Conservation (phyloP, 2,113 vertebrate species). For the Hemicordylus capensis region DNA sequence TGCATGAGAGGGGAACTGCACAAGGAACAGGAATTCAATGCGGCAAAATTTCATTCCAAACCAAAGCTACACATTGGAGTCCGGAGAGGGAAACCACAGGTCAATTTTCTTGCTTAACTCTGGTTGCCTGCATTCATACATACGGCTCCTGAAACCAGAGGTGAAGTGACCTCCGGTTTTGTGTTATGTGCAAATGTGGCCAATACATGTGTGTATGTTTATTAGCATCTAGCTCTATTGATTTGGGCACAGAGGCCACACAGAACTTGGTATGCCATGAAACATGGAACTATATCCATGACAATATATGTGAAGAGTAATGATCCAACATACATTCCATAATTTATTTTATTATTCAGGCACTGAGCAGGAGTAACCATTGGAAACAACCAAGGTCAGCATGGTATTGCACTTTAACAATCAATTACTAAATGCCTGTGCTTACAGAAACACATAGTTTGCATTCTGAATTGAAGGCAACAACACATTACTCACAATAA, state of each 20-base stretch:
- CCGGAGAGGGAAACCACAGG: too few species aligned
- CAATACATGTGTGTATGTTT: too few species aligned
- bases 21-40: too few species aligned
- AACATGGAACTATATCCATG: background rate
- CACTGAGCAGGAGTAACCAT: fast-evolving
- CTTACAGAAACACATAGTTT: fast-evolving
- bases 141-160: too few species aligned
- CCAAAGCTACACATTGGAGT: too few species aligned
- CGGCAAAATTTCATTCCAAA: too few species aligned
- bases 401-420: constrained; percentile 4
- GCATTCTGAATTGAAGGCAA: background rate
- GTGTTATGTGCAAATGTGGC: too few species aligned
- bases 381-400: background rate
- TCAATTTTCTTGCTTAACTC: too few species aligned
- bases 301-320: background rate
- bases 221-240: background rate
- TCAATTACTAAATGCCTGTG: background rate
- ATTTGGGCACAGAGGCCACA: background rate
- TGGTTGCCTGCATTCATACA: too few species aligned
- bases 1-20: too few species aligned
- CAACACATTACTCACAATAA: background rate
- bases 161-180: too few species aligned
- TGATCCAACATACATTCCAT: background rate
- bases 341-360: background rate
- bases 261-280: background rate